A percentile compares a stretch with the other conserved stretches of the same genome.
These are phyloP conservation scores for Semnornis frantzii DNA, from an alignment of 2,113 vertebrate species.

Conservation along the genomic window DNA sequence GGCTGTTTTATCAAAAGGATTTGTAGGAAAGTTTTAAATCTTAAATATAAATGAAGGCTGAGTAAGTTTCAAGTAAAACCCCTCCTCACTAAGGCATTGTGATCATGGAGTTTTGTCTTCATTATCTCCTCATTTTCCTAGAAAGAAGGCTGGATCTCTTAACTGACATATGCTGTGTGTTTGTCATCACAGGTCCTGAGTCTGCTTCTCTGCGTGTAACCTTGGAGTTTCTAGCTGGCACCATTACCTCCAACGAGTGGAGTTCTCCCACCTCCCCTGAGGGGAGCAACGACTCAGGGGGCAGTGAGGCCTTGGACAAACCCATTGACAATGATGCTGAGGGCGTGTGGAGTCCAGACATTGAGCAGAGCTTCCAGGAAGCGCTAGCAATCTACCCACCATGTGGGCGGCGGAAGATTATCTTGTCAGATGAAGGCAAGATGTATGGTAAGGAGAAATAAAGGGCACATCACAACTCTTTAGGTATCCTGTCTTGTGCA, in stretches of 20 bases:
- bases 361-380: conserved; percentile 98
- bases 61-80: not conserved
- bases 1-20: not conserved
- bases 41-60: not conserved
- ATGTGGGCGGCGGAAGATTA: conserved; percentile 94
- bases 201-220: conserved; percentile 71
- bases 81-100: not conserved
- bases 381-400: conserved; percentile 96
- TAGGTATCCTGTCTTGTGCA: not conserved
- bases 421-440: conserved; percentile 96
- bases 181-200: conserved; percentile 61
- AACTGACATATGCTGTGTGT: not conserved
- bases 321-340: conserved; percentile 92
- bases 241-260: conserved; percentile 84
- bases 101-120: not conserved
- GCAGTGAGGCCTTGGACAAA: conserved; percentile 79
- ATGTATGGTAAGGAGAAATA: conserved; percentile 90
- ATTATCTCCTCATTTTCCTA: not conserved
- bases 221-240: conserved; percentile 80
- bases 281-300: conserved; percentile 79
- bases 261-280: conserved; percentile 80
- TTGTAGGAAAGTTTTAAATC: not conserved
- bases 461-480: rapidly evolving
- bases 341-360: conserved; percentile 96
- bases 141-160: not conserved